Evolutionary conservation across 2,113 vertebrate genomes (phyloP), one percentile per base, ranked within the genome.

Genomic region (Irena cyanogastra): DNA sequence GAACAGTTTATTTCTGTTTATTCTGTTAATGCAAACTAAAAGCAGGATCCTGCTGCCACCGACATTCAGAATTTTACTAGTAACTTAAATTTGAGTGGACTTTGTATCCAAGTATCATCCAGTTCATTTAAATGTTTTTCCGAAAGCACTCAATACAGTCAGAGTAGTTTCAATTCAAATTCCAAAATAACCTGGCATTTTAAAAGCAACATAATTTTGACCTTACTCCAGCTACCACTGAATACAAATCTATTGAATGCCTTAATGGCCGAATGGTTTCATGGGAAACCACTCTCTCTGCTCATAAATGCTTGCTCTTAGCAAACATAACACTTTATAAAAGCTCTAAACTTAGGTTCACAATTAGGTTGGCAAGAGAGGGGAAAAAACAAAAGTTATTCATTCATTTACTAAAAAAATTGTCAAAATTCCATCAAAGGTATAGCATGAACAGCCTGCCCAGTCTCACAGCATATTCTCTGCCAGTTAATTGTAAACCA

Each of bases 241-340:
- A 94, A 90, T 42, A 68, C 90, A 57, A 52, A 94, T 66, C 92
- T 75, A 80, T 6, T 89, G 76, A 82, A 59, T 9, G n/a, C 30
- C 84, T 78, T 95, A 72, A 92, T 90, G 49, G 64, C 72, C 72
- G 42, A 45, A 79, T 28, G 80, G 56, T 94, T 96, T 78, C 76
- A 89, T 66, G 52, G 89, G 87, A 96, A 96, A 90, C 49, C 65
- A 47, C 68, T 75, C 74, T 93, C 74, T 37, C 75, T 93, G 71
- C 87, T 97, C 94, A 96, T 92, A 95, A 94, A 96, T 78, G 79
- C 80, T 89, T 61, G 47, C 83, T 93, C 89, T 65, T 94, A 87
- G 95, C 91, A 96, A 94, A 33, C 90, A 8, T 77, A 70, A 78
- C 87, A 82, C 97, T 88, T 96, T 91, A 84, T 82, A 96, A 96